A percentile compares a stretch with the other conserved stretches of the same genome.
Evolutionary conservation across 2,113 vertebrate genomes (phyloP).

Genomic region (Ictalurus furcatus): DNA sequence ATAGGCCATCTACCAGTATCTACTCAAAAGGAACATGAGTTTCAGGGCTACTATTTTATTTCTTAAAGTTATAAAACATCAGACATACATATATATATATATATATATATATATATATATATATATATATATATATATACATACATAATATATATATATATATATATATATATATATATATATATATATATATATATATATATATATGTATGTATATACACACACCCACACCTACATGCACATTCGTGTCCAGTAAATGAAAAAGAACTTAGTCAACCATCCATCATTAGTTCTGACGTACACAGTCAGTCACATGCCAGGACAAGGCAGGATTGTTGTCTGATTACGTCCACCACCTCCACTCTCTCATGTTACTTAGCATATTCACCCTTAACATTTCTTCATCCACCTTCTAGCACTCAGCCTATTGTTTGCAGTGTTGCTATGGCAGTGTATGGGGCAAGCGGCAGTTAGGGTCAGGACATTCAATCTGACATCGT

Average conservation of each 20-base stretch:
- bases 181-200: neutral
- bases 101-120: too few species aligned
- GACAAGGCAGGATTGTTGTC: constrained; percentile 22
- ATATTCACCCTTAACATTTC: constrained; percentile 50
- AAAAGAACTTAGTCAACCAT: neutral
- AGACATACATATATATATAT: too few species aligned
- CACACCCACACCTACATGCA: too few species aligned
- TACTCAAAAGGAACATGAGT: too few species aligned
- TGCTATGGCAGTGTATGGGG: constrained; percentile 57
- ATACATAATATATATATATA: too few species aligned
- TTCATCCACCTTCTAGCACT: constrained; percentile 29
- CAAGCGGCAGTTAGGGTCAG: constrained; percentile 1
- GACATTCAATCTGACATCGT: constrained; percentile 10
- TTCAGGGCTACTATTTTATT: too few species aligned
- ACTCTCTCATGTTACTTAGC: constrained; percentile 52
- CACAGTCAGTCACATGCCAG: neutral
- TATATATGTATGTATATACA: too few species aligned
- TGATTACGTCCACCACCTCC: neutral
- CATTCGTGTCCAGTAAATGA: neutral
- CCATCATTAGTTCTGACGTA: neutral
- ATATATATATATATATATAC: too few species aligned
- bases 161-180: too few species aligned
- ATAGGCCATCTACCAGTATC: too few species aligned
- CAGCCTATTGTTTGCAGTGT: constrained; percentile 57
- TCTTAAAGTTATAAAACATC: too few species aligned